Base-by-base conservation (phyloP, 2,888 invertebrate genomes). In the Macaria liturata region DNA sequence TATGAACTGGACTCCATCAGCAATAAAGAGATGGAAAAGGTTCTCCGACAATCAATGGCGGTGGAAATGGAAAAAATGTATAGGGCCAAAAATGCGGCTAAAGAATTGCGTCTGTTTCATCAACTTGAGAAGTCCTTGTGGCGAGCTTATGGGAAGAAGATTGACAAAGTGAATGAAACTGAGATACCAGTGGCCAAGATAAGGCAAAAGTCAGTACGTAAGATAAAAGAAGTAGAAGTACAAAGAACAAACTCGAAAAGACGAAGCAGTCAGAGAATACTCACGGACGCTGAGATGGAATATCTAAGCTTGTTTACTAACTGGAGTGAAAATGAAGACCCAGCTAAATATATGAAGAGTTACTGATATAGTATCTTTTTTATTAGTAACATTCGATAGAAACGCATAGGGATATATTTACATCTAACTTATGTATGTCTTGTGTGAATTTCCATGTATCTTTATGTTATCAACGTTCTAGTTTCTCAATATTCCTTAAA, bases 1-100 rank as follows among this genome's bases (percentile, higher is more conserved):
- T 79, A 92, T 54, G 78, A 86, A 57, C 78, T 95, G 62, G 95
- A 95, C 67, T 83, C 81, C 54, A 71, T 94, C 62, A 92, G 94
- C 1, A 86, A 86, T 59, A 86, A 91, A 4, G 83, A 92, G 60
- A 93, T 95, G 1, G 84, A 86, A 49, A 68, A 69, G 55, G 92
- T 93, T 46, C 89, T 94, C 70, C 83, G 76, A 47, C 90, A 92
- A 57, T 93, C 88, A 57, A 89, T 93, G 61, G 77, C 82, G 9
- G 86, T 88, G 52, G 94, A 94, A 71, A 83, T 86, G 43, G 81
- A 74, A 52, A 88, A 90, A 55, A 86, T 92, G 76, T 90, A 82
- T 60, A 86, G 85, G 56, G 94, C 94, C 0, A 86, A 92, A 55
- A 80, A 87, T 31, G 95, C 95, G 3, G 89, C 93, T 3, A 90